Evolutionary conservation across 2,888 invertebrate species (phyloP).

Genomic region (Kuschelorhynchus macadamiae): DNA sequence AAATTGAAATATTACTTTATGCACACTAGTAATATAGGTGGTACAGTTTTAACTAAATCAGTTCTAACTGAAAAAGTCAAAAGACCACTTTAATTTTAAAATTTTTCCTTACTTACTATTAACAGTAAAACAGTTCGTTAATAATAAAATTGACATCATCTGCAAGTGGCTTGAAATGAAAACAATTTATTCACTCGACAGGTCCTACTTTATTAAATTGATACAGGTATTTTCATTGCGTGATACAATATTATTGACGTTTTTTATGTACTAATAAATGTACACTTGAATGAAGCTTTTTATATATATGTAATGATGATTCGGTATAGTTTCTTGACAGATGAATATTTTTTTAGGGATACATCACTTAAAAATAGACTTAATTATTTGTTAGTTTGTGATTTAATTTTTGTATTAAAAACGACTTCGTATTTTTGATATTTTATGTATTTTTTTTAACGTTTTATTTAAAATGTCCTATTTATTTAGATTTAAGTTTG

Average conservation of each 20-base stretch:
- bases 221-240: slow-evolving; percentile 65
- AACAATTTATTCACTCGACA: background rate
- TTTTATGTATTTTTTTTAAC: slow-evolving; percentile 60
- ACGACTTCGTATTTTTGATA: slow-evolving; percentile 66
- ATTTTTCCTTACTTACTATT: too few relatives aligned
- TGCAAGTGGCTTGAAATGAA: too few relatives aligned
- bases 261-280: slow-evolving; percentile 2
- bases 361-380: slow-evolving; percentile 59
- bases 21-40: too few relatives aligned
- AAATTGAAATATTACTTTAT: too few relatives aligned
- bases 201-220: slow-evolving; percentile 42
- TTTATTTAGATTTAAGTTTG: slow-evolving; percentile 62
- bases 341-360: slow-evolving; percentile 39
- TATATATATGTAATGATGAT: slow-evolving; percentile 5
- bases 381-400: slow-evolving; percentile 55
- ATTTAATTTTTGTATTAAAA: slow-evolving; percentile 54
- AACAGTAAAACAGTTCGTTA: too few relatives aligned
- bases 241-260: slow-evolving; percentile 56
- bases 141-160: too few relatives aligned
- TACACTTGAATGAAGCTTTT: slow-evolving; percentile 21
- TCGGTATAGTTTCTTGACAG: slow-evolving; percentile 18
- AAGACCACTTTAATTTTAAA: too few relatives aligned
- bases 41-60: too few relatives aligned
- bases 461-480: slow-evolving; percentile 59
- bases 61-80: too few relatives aligned